phyloP scores from a whole-genome alignment of 2,888 invertebrate species.

The Thysanoteuthis rhombus region DNA sequence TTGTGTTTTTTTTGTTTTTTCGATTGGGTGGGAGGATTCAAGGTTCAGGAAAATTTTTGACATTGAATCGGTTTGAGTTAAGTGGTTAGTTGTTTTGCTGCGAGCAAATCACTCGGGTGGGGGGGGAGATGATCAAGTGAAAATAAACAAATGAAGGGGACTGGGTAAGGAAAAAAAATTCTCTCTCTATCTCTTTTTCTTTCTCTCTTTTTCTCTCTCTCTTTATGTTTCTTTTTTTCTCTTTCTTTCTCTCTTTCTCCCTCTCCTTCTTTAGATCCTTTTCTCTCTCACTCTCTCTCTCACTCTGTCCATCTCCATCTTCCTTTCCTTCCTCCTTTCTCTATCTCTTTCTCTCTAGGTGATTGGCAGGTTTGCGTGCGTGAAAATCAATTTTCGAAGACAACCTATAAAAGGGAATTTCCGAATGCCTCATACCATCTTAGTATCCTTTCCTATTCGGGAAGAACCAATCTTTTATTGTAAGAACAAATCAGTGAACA shows the following conservation, averaged over 20 bases:
- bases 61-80: not conserved
- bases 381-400: too few species aligned
- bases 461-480: too few species aligned
- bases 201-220: not conserved
- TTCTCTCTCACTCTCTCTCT: too few species aligned
- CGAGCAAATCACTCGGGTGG: not conserved
- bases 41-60: not conserved
- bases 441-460: too few species aligned
- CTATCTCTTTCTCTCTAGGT: not conserved
- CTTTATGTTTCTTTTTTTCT: not conserved
- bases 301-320: too few species aligned
- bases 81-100: not conserved
- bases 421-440: too few species aligned
- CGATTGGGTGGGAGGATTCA: not conserved
- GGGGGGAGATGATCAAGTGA: not conserved
- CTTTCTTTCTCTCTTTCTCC: not conserved
- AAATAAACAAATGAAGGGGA: not conserved
- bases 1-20: not conserved
- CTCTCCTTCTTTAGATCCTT: too few species aligned
- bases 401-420: too few species aligned
- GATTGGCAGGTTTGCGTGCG: too few species aligned
- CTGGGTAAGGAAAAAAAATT: not conserved
- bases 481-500: too few species aligned
- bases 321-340: not conserved
- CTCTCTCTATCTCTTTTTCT: not conserved